Percentiles rank a stretch among this genome's conserved stretches.
Evolutionary conservation across 2,888 invertebrate genomes (phyloP).

Genomic region (Colostygia pectinataria): DNA sequence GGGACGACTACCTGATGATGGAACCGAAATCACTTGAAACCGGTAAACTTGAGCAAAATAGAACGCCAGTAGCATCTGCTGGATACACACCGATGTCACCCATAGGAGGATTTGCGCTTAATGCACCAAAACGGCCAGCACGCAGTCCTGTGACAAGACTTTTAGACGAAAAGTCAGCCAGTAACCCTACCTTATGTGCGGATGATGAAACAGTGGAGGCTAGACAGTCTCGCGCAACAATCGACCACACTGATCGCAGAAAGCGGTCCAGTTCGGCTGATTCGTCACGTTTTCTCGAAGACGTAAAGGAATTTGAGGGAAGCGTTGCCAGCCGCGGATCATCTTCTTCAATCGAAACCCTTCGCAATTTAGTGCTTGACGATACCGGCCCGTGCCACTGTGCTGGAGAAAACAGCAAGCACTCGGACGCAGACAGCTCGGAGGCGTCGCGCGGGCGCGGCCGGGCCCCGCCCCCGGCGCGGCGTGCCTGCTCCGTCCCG

Average conservation of each 20-base stretch:
- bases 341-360: slow-evolving; percentile 75
- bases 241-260: slow-evolving; percentile 53
- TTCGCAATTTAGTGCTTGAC: slow-evolving; percentile 62
- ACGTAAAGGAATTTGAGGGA: slow-evolving; percentile 80
- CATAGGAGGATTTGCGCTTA: slow-evolving; percentile 74
- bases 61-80: slow-evolving; percentile 47
- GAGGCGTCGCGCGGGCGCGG: slow-evolving; percentile 56
- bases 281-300: slow-evolving; percentile 86
- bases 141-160: slow-evolving; percentile 53
- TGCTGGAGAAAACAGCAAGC: slow-evolving; percentile 48
- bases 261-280: slow-evolving; percentile 90
- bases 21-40: slow-evolving; percentile 78
- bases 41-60: slow-evolving; percentile 47
- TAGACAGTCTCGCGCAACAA: slow-evolving; percentile 21
- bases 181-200: slow-evolving; percentile 86
- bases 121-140: slow-evolving; percentile 62
- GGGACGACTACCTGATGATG: slow-evolving; percentile 87
- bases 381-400: slow-evolving; percentile 65
- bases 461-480: slow-evolving; percentile 39
- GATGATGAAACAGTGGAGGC: slow-evolving; percentile 39
- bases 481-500: slow-evolving; percentile 75
- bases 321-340: slow-evolving; percentile 69
- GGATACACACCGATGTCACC: slow-evolving; percentile 91
- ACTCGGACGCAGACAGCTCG: slow-evolving; percentile 71
- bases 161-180: slow-evolving; percentile 85